Evolutionary conservation across 2,888 invertebrate genomes (phyloP), one percentile per base, ranked within the genome.

Genomic region (Timandra comae): DNA sequence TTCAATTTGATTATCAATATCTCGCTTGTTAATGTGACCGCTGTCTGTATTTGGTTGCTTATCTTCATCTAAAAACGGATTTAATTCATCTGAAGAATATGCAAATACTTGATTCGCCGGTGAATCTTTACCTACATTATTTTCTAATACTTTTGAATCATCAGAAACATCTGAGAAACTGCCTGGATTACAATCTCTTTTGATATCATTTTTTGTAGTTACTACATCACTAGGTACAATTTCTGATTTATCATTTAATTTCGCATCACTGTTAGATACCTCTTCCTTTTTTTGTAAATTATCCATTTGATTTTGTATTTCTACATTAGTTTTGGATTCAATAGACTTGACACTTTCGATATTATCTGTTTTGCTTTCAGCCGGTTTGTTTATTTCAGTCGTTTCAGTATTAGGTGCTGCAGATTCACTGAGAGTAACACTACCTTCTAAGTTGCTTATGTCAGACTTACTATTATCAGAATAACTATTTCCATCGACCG

Each of bases 401-500:
- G 55, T 45, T 2, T 66, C 68, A 10, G 43, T 35, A 35, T 36
- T 60, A 30, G 58, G 38, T 7, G 51, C 24, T 23, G 63, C 44
- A n/a, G 56, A 42, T 35, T 63, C 66, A 20, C 64, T 59, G 33
- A 50, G 38, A 30, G 51, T 41, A 3, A 70, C 46, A 46, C 53
- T 62, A 7, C 59, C 63, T 47, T 73, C 71, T 26, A 70, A 43
- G 60, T 79, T 77, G 49, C 54, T 72, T 4, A 67, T 52, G 44
- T 81, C 79, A n/a, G 68, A 63, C 30, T 65, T 63, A 10, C 59
- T 57, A 44, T 56, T 65, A 33, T 79, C 77, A n/a, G 72, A 55
- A n/a, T 51, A 63, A 48, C 56, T 68, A 44, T 66, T 76, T 46
- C 76, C 76, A 48, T 79, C 78, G 11, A 72, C 63, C 19, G 78